Base-by-base conservation (phyloP, 1,140 invertebrate genomes). In the Muscidifurax raptorellus region DNA sequence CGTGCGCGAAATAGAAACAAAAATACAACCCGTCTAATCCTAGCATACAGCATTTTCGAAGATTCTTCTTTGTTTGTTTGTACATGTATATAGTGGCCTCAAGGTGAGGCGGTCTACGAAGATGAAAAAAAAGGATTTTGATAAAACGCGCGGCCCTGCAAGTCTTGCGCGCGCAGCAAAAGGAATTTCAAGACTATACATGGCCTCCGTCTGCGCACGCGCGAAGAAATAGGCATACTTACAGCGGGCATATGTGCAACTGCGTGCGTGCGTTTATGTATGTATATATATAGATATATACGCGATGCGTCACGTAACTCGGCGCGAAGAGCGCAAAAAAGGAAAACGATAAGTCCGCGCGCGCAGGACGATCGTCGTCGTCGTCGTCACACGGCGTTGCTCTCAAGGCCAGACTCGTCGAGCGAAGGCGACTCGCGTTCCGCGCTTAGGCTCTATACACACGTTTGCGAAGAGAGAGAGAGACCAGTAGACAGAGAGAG, bases 291-390 rank as follows among this genome's bases (percentile, higher is more conserved):
- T 27, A 27, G 27, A 22, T 30, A 13, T 69, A 69, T 64, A 30
- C 59, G 82, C 72, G 52, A 83, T 83, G 82, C 75, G 75, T 83
- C 82, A 83, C 82, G 82, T 83, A 83, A 83, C 64, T n/a, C 30
- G 13, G 74, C 47, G 71, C 80, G 47, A 75, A 25, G 22, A 30
- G 71, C 47, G 32, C 72, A 71, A 83, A 83, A 83, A 78, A 78
- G 75, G 82, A 77, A 30, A 27, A 83, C 25, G 64, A 78, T 32
- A 83, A 83, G 27, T 78, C 40, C 59, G 15, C 13, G 69, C 13
- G 69, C 27, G 71, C 75, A 69, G 82, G 82, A 69, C 82, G 75
- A 78, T 40, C 36, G 36, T 40, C 36, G 36, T 78, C 66, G 66
- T 52, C 44, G 44, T 77, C 74, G 64, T 83, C 64, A 18, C 64